Percentiles rank a stretch among this genome's conserved stretches.
Conservation (phyloP, 2,888 invertebrate species). For the Chloromyia formosa region DNA sequence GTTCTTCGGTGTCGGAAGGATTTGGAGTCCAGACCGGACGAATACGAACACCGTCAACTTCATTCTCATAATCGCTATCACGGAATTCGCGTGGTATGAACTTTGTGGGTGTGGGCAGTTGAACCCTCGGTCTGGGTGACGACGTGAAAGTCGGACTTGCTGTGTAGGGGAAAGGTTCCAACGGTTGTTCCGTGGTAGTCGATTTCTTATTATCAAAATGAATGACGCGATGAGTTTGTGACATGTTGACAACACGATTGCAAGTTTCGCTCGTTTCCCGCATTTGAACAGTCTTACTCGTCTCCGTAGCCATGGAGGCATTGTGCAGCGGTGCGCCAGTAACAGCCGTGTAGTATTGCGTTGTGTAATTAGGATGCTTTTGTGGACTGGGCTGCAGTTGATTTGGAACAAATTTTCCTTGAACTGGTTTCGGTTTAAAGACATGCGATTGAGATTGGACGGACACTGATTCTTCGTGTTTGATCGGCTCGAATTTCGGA, state of each 20-base stretch:
- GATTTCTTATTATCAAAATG: slow-evolving; percentile 69
- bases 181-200: slow-evolving; percentile 50
- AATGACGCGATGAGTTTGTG: slow-evolving; percentile 75
- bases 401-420: slow-evolving; percentile 61
- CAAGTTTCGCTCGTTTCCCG: slow-evolving; percentile 74
- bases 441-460: slow-evolving; percentile 59
- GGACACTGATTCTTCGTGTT: slow-evolving; percentile 61
- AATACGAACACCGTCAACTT: slow-evolving; percentile 70
- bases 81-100: slow-evolving; percentile 72
- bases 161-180: slow-evolving; percentile 66
- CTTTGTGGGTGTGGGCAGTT: slow-evolving; percentile 70
- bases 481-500: slow-evolving; percentile 70
- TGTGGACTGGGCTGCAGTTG: slow-evolving; percentile 64
- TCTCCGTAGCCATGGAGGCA: slow-evolving; percentile 72
- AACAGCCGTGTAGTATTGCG: slow-evolving; percentile 68
- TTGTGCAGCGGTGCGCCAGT: slow-evolving; percentile 69
- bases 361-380: slow-evolving; percentile 66
- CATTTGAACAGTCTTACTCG: slow-evolving; percentile 75
- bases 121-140: slow-evolving; percentile 60
- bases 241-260: slow-evolving; percentile 72
- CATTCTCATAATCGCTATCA: slow-evolving; percentile 77
- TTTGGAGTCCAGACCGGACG: slow-evolving; percentile 72
- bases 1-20: slow-evolving; percentile 68
- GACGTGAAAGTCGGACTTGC: slow-evolving; percentile 61
- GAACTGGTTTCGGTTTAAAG: slow-evolving; percentile 67